phyloP scores from a whole-genome alignment of 2,888 invertebrate genomes.

The Phragmatobia fuliginosa region DNA sequence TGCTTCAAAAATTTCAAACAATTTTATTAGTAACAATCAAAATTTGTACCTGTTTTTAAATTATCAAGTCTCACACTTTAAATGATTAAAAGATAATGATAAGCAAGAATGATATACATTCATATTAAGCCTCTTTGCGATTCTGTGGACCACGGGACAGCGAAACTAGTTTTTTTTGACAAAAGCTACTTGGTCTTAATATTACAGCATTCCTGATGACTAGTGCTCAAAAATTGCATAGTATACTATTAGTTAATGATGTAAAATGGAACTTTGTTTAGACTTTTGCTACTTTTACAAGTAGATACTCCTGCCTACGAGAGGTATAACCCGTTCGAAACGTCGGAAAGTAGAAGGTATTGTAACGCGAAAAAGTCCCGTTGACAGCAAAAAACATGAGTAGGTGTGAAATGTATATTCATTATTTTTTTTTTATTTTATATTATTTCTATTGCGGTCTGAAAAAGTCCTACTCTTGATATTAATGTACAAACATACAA shows the following conservation, averaged over 20 bases:
- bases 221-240: not conserved
- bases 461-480: not conserved
- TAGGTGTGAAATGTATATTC: not conserved
- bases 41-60: not conserved
- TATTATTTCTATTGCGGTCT: not conserved
- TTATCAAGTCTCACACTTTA: not conserved
- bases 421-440: not conserved
- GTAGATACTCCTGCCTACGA: too few relatives aligned
- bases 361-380: too few relatives aligned
- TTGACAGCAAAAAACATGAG: too few relatives aligned
- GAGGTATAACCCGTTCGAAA: too few relatives aligned
- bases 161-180: not conserved
- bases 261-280: too few relatives aligned
- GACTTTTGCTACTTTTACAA: too few relatives aligned
- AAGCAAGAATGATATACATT: not conserved
- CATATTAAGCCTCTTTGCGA: not conserved
- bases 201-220: not conserved
- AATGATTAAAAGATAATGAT: too few relatives aligned
- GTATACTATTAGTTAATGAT: not conserved
- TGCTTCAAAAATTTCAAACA: not conserved
- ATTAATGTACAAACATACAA: not conserved
- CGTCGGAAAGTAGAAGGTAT: too few relatives aligned
- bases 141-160: not conserved
- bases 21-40: not conserved
- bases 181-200: not conserved